Evolutionary conservation across 2,113 vertebrate species (phyloP).

Genomic region (Malurus alboscapulatus): DNA sequence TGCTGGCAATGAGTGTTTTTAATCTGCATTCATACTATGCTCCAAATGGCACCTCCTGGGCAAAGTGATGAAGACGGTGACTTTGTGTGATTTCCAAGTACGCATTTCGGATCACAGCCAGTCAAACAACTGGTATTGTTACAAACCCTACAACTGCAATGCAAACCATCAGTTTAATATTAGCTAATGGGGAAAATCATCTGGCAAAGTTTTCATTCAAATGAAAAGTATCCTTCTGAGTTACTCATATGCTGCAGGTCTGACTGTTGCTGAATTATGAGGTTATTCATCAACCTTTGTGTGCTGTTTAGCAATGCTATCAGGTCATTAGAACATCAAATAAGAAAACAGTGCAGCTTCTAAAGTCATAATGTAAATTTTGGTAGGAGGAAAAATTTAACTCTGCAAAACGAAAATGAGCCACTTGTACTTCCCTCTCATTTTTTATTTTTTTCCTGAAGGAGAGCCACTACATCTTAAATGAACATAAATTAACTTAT

Average conservation of each 20-base stretch:
- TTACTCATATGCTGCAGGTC: neutral
- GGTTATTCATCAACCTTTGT: neutral
- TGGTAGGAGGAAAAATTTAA: neutral
- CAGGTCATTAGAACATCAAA: neutral
- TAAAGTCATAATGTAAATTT: neutral
- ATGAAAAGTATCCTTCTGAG: neutral
- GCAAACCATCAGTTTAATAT: neutral
- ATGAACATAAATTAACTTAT: neutral
- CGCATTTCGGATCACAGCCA: neutral
- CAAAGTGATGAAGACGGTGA: neutral
- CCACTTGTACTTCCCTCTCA: neutral
- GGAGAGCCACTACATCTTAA: neutral
- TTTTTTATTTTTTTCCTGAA: neutral
- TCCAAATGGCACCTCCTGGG: neutral
- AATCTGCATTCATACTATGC: neutral
- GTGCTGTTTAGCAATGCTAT: neutral
- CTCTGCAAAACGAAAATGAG: neutral
- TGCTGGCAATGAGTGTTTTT: neutral
- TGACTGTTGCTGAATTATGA: neutral
- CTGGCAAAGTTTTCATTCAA: neutral
- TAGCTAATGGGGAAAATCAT: neutral
- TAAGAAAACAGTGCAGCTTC: neutral
- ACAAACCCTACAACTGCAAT: neutral
- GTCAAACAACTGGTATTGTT: neutral
- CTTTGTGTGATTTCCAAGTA: neutral